Conservation (phyloP, 2,888 invertebrate genomes). For the Dryobotodes eremita region DNA sequence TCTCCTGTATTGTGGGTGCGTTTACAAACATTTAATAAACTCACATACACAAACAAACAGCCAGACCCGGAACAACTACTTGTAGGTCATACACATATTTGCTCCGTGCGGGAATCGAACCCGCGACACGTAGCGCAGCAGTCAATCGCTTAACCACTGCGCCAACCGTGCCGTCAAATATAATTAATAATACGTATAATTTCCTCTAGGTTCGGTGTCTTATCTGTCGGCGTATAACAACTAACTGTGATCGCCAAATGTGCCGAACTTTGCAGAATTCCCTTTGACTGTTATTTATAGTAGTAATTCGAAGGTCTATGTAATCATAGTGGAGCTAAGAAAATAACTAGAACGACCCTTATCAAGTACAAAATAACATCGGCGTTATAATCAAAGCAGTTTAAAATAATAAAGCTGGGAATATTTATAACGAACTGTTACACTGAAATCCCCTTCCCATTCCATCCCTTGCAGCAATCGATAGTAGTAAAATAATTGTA, state of each 20-base stretch:
- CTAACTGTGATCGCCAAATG: background rate
- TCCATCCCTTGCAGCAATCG: constrained; percentile 11
- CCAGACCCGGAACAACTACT: too few relatives aligned
- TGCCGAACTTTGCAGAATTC: background rate
- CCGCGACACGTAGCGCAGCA: too few relatives aligned
- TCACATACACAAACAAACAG: too few relatives aligned
- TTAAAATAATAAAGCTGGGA: background rate
- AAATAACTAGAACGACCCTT: background rate
- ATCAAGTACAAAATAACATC: constrained; percentile 1
- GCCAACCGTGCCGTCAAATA: too few relatives aligned
- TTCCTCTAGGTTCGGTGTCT: background rate
- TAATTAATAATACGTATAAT: too few relatives aligned
- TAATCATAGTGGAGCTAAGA: background rate
- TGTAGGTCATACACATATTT: too few relatives aligned
- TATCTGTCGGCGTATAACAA: background rate
- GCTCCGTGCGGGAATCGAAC: too few relatives aligned
- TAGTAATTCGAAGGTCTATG: background rate
- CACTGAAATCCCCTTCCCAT: background rate
- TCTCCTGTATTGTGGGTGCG: too few relatives aligned
- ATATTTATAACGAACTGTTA: background rate
- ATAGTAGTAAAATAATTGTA: background rate
- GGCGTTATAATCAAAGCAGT: background rate
- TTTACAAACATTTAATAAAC: too few relatives aligned
- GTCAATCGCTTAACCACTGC: too few relatives aligned
- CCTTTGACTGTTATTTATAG: background rate